These are phyloP conservation scores for Mus caroli DNA, from an alignment of 2,797 vertebrate species.

Conservation along the genomic window DNA sequence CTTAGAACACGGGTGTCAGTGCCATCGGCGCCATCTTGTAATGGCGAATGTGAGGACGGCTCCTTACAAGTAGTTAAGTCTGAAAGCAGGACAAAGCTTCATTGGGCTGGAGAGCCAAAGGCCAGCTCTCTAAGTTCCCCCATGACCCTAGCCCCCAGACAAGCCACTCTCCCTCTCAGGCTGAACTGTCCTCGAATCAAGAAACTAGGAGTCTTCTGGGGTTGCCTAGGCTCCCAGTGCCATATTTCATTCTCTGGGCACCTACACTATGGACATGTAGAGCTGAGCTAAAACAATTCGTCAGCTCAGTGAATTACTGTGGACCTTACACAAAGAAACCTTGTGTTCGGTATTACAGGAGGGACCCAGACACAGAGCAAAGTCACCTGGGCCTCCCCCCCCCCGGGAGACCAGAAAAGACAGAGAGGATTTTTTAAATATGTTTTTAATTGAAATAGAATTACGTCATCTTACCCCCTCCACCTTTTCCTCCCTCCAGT, in stretches of 20 bases:
- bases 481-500: background rate
- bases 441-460: background rate
- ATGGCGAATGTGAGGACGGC: no score
- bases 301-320: background rate
- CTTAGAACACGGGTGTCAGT: no score
- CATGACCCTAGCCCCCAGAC: background rate
- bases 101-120: background rate
- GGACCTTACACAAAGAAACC: background rate
- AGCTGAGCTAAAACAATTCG: background rate
- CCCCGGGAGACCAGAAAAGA: background rate
- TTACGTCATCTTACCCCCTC: background rate
- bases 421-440: background rate
- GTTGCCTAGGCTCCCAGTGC: fast-evolving
- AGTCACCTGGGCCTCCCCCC: background rate
- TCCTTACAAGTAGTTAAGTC: conserved; percentile 24
- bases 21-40: no score
- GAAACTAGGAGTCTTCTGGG: fast-evolving
- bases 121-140: background rate
- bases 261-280: background rate
- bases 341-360: background rate
- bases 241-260: background rate
- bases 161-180: background rate
- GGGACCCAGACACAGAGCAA: background rate
- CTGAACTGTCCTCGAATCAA: background rate
- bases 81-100: background rate